Conservation (phyloP, 2,797 vertebrate species). For the Pogonophryne albipinna region DNA sequence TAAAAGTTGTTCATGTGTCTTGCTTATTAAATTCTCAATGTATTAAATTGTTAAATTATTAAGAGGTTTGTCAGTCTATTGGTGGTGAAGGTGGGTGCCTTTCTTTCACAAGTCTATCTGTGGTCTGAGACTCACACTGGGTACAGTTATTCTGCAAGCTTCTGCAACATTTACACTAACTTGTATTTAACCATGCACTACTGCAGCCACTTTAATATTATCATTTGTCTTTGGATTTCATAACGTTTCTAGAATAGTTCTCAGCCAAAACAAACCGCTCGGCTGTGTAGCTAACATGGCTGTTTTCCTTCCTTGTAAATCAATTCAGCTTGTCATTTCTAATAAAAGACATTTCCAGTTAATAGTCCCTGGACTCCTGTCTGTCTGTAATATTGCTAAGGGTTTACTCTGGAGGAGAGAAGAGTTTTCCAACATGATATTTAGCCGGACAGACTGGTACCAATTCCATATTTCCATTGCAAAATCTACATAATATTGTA, state of each 20-base stretch:
- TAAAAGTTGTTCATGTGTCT: constrained; percentile 22
- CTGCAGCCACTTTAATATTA: constrained; percentile 67
- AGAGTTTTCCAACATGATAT: constrained; percentile 49
- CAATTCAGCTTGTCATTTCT: constrained; percentile 69
- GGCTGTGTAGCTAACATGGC: constrained; percentile 60
- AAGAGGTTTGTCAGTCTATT: constrained; percentile 12
- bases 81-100: constrained; percentile 33
- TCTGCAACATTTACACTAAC: constrained; percentile 57
- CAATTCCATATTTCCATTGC: constrained; percentile 29
- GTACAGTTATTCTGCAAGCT: constrained; percentile 52
- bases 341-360: constrained; percentile 77
- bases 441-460: constrained; percentile 4
- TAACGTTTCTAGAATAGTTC: constrained; percentile 63
- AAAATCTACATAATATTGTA: constrained; percentile 8
- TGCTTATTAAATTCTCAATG: constrained; percentile 24
- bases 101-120: constrained; percentile 48
- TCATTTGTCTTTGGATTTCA: constrained; percentile 70
- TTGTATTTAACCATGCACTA: constrained; percentile 56
- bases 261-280: constrained; percentile 66
- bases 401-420: constrained; percentile 13
- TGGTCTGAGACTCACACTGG: constrained; percentile 43
- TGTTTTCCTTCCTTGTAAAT: constrained; percentile 74
- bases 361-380: constrained; percentile 48
- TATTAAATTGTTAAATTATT: constrained; percentile 31
- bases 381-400: constrained; percentile 34